Evolutionary conservation across 2,888 invertebrate species (phyloP).

Genomic region (Rhorus exstirpatorius): DNA sequence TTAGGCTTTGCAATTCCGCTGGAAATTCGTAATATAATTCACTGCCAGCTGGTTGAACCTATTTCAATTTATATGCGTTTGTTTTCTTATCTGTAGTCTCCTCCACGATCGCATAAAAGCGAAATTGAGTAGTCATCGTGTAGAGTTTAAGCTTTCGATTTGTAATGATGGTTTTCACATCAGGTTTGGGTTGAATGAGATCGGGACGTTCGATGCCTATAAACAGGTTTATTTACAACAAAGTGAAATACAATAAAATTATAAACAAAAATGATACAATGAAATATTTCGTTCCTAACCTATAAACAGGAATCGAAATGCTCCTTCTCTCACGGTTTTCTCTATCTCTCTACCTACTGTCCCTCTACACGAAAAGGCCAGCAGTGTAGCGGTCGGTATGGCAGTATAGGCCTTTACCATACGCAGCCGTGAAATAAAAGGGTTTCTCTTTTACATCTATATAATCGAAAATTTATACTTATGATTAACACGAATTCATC

Average conservation of each 20-base stretch:
- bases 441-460: conserved; percentile 15
- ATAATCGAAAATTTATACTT: too few species aligned
- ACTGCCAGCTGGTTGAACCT: conserved; percentile 56
- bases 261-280: conserved; percentile 37
- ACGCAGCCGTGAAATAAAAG: not conserved
- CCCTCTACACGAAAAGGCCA: not conserved
- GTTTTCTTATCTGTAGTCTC: conserved; percentile 63
- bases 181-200: not conserved
- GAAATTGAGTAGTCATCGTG: conserved; percentile 64
- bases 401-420: not conserved
- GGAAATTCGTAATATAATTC: conserved; percentile 61
- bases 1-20: conserved; percentile 52
- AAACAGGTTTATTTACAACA: conserved; percentile 27
- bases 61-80: conserved; percentile 60
- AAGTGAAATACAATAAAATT: not conserved
- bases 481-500: too few species aligned
- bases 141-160: conserved; percentile 62
- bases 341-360: conserved; percentile 5
- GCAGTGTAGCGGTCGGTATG: conserved; percentile 14
- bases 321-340: conserved; percentile 16
- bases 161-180: conserved; percentile 9
- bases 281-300: too few species aligned
- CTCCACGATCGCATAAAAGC: conserved; percentile 64
- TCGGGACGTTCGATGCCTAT: conserved; percentile 34
- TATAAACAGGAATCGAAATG: too few species aligned